These are phyloP conservation scores for Ptilodon capucinus DNA, from an alignment of 2,888 invertebrate genomes.

Conservation along the genomic window DNA sequence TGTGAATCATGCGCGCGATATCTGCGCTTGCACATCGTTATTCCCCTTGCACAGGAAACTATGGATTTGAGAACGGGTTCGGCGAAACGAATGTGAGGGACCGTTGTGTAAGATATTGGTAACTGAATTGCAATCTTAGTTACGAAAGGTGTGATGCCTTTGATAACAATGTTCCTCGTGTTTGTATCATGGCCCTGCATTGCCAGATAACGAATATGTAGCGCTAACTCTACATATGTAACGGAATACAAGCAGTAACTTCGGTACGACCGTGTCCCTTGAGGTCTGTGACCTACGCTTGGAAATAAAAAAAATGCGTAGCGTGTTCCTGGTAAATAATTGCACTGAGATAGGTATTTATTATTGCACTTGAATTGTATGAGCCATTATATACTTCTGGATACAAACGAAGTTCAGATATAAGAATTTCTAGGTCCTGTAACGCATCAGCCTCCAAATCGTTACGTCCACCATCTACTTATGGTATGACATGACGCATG, in stretches of 20 bases:
- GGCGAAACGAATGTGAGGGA: slow-evolving; percentile 12
- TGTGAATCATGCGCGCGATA: slow-evolving; percentile 31
- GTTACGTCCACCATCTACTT: no score
- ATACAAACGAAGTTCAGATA: no score
- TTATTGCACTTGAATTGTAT: no score
- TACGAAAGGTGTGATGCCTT: neutral
- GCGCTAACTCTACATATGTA: no score
- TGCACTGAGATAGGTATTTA: no score
- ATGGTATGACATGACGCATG: no score
- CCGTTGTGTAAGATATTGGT: neutral
- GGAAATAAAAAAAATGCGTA: neutral
- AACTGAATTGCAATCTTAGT: neutral
- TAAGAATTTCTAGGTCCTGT: no score
- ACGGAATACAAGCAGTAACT: neutral
- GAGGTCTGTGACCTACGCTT: neutral
- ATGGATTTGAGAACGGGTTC: slow-evolving; percentile 23
- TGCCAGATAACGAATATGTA: no score
- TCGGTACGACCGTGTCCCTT: neutral
- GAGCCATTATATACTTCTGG: no score
- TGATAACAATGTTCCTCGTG: no score
- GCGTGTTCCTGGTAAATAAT: neutral
- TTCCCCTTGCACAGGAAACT: slow-evolving; percentile 39
- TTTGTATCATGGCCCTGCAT: no score
- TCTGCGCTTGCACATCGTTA: slow-evolving; percentile 29
- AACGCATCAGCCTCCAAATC: no score